phyloP scores from a whole-genome alignment of 1,140 invertebrate genomes.

The Drosophila pachea region DNA sequence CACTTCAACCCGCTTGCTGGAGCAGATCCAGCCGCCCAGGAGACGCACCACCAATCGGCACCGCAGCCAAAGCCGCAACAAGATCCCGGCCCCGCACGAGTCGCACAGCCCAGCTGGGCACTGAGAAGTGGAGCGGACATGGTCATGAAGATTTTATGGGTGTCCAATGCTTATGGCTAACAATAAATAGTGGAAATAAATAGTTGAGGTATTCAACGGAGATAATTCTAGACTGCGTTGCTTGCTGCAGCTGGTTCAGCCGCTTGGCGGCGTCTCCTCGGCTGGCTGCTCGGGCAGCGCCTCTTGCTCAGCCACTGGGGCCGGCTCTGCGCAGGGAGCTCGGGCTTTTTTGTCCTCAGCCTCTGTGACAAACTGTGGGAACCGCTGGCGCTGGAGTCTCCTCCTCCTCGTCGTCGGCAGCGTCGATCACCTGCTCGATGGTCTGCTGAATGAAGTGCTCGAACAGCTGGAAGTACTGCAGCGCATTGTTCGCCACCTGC shows the following conservation, averaged over 20 bases:
- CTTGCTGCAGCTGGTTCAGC: constrained; percentile 13
- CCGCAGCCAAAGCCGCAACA: constrained; percentile 54
- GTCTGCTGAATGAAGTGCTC: constrained; percentile 76
- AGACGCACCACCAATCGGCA: constrained; percentile 57
- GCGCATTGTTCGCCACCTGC: constrained; percentile 72
- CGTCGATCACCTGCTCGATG: constrained; percentile 70
- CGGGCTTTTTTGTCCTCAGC: constrained; percentile 45
- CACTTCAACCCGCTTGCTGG: constrained; percentile 57
- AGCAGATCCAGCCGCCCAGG: constrained; percentile 48
- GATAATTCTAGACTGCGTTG: constrained; percentile 46
- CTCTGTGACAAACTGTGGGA: neutral
- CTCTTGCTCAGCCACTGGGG: constrained; percentile 18
- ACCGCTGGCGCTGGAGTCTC: constrained; percentile 39
- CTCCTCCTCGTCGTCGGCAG: constrained; percentile 70
- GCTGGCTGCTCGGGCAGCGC: constrained; percentile 3
- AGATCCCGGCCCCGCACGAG: constrained; percentile 50
- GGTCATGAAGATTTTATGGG: neutral
- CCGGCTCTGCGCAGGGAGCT: constrained; percentile 14
- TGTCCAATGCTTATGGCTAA: constrained; percentile 41
- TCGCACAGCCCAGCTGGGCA: neutral
- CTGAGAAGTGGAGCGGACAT: neutral
- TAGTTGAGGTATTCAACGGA: constrained; percentile 32
- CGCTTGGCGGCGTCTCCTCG: constrained; percentile 7
- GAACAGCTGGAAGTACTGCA: constrained; percentile 77
- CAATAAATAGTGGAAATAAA: constrained; percentile 70